Base-by-base conservation (phyloP, 2,888 invertebrate genomes). In the Aleiodes alternator region DNA sequence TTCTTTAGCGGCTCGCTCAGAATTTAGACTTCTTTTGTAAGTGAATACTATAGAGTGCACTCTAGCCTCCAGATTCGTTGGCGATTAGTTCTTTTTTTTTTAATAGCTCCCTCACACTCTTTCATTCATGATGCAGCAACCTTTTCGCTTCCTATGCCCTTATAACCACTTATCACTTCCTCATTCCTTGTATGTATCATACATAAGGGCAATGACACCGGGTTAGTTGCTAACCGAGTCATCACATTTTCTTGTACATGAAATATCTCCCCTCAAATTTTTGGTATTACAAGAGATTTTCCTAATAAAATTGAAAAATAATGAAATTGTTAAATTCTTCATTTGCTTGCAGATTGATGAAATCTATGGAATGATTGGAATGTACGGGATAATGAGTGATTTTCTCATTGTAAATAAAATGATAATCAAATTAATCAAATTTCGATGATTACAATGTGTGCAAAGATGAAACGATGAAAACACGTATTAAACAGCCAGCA, bases 61-160 rank as follows among this genome's bases (percentile, higher is more conserved):
- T 68, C 81, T 83, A 80, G 81, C 82, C 82, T 83, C 83, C 81
- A 82, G 82, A 82, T 84, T 81, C 80, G 81, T 81, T 82, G 80
- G 81, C 81, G 80, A 84, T 83, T 83, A 82, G 82, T 80, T 79
- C 77, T 81, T 81, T 78, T 78, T 82, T 83, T 81, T 78, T 79
- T 83, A 80, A 80, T 78, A 78, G 79, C 78, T 76, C 79, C 76
- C 70, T 50, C 23, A 76, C 77, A 78, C 79, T 79, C 77, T 66
- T 66, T 23, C 69, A 72, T 55, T 77, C 80, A 43, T 43, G 76
- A 79, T 80, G 81, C 79, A 76, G 55, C 72, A 50, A 43, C 72
- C 48, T 72, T 55, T 64, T 6, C 61, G 61, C 48, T 57, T 48
- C 34, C 38, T 71, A 48, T 59, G 69, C 59, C 61, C 56, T 61